Evolutionary conservation across 2,888 invertebrate species (phyloP), one percentile per base, ranked within the genome.

Genomic region (Ophonus ardosiacus): DNA sequence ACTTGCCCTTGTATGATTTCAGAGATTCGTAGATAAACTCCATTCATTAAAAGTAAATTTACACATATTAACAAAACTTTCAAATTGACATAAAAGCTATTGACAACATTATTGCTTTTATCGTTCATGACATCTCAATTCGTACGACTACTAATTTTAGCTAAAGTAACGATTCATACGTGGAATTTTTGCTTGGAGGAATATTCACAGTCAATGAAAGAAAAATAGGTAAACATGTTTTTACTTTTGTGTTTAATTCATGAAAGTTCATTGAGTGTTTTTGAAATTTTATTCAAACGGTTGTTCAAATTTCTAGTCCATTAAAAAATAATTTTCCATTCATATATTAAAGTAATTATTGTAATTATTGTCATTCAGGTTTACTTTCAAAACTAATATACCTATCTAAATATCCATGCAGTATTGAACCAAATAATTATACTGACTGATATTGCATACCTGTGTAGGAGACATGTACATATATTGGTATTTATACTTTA

Each of bases 11-110:
- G 65, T 65, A 15, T 31, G 63, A 63, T 61, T 61, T 61, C 17
- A 61, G 5, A 21, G 21, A 63, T 68, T 15, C 24, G 24, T 21
- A 21, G 63, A 63, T 63, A 63, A 63, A 21, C 7, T 68, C 31
- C 68, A 68, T 68, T 68, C 68, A 68, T 68, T 68, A 68, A 68
- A 68, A 68, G n/a, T 68, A 38, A 38, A 68, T 68, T 68, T 63
- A 21, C 63, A 59, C 15, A 15, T 18, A 68, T 68, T 31, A 68
- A 68, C 68, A 38, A 68, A 51, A 63, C 68, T 68, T 68, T 68
- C 68, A 24, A 68, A 68, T 38, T n/a, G 31, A 63, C 63, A 17
- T 18, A 63, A 51, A 10, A 51, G 18, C 10, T 38, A 68, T 38
- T 15, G 68, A 68, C 24, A 63, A 63, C 24, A 63, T 63, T 63